Percentiles rank a stretch among this genome's conserved stretches.
Evolutionary conservation across 2,888 invertebrate species (phyloP).

Genomic region (Drosophila flavopinicola): DNA sequence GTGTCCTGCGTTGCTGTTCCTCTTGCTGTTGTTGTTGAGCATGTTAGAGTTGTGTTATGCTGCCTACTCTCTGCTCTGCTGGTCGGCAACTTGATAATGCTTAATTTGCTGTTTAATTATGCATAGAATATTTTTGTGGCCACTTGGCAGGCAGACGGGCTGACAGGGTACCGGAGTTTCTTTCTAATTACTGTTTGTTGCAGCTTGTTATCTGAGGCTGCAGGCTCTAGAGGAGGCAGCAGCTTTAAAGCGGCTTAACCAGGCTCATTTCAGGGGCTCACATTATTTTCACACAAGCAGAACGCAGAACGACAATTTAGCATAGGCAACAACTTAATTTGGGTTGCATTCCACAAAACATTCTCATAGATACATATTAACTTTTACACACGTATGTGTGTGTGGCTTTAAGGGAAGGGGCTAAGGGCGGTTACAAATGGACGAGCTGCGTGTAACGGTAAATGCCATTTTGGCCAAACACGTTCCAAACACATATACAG

Average conservation of each 20-base stretch:
- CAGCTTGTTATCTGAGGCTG: conserved; percentile 53
- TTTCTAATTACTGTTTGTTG: conserved; percentile 57
- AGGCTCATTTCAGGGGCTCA: conserved; percentile 37
- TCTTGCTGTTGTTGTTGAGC: conserved; percentile 5
- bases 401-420: background rate
- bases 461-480: conserved; percentile 56
- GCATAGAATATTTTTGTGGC: conserved; percentile 56
- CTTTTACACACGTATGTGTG: conserved; percentile 18
- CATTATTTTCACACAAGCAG: conserved; percentile 34
- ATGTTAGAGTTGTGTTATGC: conserved; percentile 8
- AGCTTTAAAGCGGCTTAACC: conserved; percentile 57
- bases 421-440: conserved; percentile 53
- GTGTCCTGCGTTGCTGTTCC: conserved; percentile 3
- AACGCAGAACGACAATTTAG: conserved; percentile 61
- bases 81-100: conserved; percentile 56
- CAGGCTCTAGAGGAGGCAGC: conserved; percentile 15
- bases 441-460: conserved; percentile 56
- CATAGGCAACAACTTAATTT: conserved; percentile 65
- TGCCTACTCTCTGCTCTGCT: conserved; percentile 4
- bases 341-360: conserved; percentile 46
- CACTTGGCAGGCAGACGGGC: conserved; percentile 10
- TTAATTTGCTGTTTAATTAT: conserved; percentile 73
- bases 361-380: conserved; percentile 23
- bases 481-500: conserved; percentile 73
- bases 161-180: background rate